A percentile compares a stretch with the other conserved stretches of the same genome.
phyloP scores from a whole-genome alignment of 2,113 vertebrate genomes.

The Gasterosteus aculeatus region DNA sequence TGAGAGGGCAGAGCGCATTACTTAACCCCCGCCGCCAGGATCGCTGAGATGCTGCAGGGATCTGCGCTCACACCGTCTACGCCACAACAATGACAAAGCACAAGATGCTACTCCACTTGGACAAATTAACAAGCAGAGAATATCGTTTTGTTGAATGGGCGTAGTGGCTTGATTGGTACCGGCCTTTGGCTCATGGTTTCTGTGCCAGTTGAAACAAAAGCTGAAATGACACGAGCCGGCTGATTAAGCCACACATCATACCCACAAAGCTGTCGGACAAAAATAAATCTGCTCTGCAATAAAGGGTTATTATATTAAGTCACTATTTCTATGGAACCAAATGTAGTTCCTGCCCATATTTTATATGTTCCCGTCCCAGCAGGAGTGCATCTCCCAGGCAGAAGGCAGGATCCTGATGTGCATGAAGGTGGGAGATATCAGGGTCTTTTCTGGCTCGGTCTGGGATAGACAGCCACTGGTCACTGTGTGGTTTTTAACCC shows the following conservation, averaged over 20 bases:
- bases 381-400: neutral
- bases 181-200: slow-evolving; percentile 9
- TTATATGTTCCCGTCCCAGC: neutral
- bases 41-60: slow-evolving; percentile 35
- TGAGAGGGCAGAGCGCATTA: slow-evolving; percentile 47
- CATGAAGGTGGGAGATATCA: neutral
- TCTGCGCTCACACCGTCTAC: slow-evolving; percentile 23
- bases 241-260: slow-evolving; percentile 16
- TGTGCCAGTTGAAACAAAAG: slow-evolving; percentile 1
- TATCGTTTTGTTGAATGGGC: neutral
- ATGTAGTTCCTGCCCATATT: slow-evolving; percentile 7
- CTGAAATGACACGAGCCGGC: slow-evolving; percentile 8
- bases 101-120: neutral
- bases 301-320: slow-evolving; percentile 31
- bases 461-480: slow-evolving; percentile 16
- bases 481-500: slow-evolving; percentile 28
- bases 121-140: neutral
- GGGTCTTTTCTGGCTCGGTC: slow-evolving; percentile 25
- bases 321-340: slow-evolving; percentile 25
- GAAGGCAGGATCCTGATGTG: neutral
- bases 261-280: slow-evolving; percentile 9
- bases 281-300: neutral
- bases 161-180: slow-evolving; percentile 8
- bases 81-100: slow-evolving; percentile 9
- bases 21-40: slow-evolving; percentile 50